Evolutionary conservation across 1,140 invertebrate genomes (phyloP), one percentile per base, ranked within the genome.

Genomic region (Episyrphus balteatus): DNA sequence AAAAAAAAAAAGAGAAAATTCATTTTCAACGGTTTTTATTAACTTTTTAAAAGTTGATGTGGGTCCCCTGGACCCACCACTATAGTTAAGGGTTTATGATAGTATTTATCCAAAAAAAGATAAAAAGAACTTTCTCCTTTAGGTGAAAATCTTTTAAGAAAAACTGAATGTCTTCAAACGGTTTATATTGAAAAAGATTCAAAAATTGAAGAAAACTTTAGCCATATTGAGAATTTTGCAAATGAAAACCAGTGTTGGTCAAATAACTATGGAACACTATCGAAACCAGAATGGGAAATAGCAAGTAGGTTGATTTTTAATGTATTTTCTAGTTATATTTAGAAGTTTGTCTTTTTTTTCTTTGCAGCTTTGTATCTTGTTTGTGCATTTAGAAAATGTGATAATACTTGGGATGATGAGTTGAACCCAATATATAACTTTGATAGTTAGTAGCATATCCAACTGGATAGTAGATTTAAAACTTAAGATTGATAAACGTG

Each of bases 231-330:
- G 40, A 66, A 78, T 49, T 56, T 63, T 40, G 64, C 44, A 30
- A 53, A 50, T 14, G 21, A 43, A 2, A 56, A 66, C 36, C 59
- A 73, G 55, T 49, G 47, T 59, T 49, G 64, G 57, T 58, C 59
- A 62, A 62, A 63, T n/a, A 72, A 65, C 46, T 66, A 87, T 50
- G 85, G 85, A 15, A 97, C 93, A 13, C 73, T 98, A 46, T 91
- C 89, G 10, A 77, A 80, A 58, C 79, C 83, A n/a, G 93, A 98
- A 71, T 98, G 93, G 94, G 92, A 97, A 73, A 91, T 86, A 46
- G 79, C 83, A 49, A 86, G 88, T 88, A 75, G 84, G 71, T 74
- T 48, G 1, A 36, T 17, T n/a, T 34, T 15, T n/a, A 18, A 2
- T 26, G 3, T 26, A 17, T 36, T 15, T 38, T 9, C 30, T 13